Conservation (phyloP, 2,888 invertebrate genomes). For the Pemphredon lugubris region DNA sequence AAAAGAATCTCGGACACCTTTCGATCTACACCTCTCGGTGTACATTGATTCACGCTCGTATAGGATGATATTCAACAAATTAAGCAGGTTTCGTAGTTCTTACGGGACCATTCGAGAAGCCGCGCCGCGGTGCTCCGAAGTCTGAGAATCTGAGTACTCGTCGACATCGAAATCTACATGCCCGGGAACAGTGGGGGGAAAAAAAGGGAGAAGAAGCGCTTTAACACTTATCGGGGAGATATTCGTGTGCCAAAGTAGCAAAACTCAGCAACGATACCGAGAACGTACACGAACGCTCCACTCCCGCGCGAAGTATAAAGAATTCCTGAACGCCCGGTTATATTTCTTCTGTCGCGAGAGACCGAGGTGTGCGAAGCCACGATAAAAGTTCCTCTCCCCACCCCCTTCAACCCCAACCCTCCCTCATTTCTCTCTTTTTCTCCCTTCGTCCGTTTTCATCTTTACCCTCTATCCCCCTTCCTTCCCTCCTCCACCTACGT, state of each 20-base stretch:
- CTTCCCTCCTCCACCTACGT: slow-evolving; percentile 12
- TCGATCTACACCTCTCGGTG: no score
- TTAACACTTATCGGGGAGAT: slow-evolving; percentile 17
- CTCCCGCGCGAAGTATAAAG: slow-evolving; percentile 29
- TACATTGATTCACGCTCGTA: no score
- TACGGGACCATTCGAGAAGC: no score
- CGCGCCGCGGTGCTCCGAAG: not conserved
- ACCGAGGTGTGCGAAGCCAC: slow-evolving; percentile 39
- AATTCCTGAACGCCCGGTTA: slow-evolving; percentile 43
- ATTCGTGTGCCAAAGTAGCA: slow-evolving; percentile 13
- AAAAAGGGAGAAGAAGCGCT: not conserved
- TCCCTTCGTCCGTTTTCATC: slow-evolving; percentile 19
- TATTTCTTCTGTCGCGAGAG: slow-evolving; percentile 47
- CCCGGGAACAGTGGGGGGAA: not conserved
- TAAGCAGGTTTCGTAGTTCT: no score
- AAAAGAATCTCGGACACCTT: no score
- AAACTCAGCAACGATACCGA: slow-evolving; percentile 14
- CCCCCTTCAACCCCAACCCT: not conserved
- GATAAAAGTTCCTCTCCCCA: slow-evolving; percentile 46
- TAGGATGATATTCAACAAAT: no score
- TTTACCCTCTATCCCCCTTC: not conserved
- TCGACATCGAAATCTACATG: not conserved
- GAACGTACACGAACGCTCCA: not conserved
- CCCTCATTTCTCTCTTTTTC: slow-evolving; percentile 36
- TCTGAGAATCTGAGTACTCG: not conserved